Conservation (phyloP, 2,888 invertebrate species). For the Elaeidobius kamerunicus region DNA sequence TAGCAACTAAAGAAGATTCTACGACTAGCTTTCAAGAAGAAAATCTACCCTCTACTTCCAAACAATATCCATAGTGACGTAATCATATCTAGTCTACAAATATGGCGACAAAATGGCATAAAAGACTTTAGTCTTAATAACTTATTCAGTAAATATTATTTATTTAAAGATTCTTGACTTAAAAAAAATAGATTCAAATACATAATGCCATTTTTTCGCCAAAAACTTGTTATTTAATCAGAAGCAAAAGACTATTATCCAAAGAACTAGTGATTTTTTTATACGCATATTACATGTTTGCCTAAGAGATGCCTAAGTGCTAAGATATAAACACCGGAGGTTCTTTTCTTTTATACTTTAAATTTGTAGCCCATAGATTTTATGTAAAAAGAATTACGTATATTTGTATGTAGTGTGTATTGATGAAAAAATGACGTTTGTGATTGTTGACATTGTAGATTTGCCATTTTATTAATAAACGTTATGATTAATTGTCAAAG, state of each 20-base stretch:
- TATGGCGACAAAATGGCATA: neutral
- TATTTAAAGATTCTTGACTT: no score
- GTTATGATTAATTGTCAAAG: no score
- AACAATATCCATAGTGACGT: constrained; percentile 40
- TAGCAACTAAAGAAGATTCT: constrained; percentile 49
- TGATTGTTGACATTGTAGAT: no score
- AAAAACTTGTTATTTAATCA: neutral
- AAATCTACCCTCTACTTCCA: constrained; percentile 48
- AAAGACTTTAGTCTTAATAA: neutral
- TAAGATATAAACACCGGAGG: no score
- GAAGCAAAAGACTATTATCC: neutral
- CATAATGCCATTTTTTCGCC: neutral
- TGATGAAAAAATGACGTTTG: no score
- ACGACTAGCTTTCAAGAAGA: constrained; percentile 49
- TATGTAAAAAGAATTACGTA: no score
- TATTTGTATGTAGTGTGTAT: no score
- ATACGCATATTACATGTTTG: neutral
- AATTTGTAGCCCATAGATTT: no score
- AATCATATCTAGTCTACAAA: neutral
- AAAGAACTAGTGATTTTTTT: neutral
- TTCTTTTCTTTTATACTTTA: no score
- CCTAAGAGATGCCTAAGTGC: neutral
- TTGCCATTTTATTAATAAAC: no score
- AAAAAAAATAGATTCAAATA: no score
- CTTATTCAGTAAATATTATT: neutral